Conservation (phyloP, 1,140 invertebrate species). For the Delia radicum region DNA sequence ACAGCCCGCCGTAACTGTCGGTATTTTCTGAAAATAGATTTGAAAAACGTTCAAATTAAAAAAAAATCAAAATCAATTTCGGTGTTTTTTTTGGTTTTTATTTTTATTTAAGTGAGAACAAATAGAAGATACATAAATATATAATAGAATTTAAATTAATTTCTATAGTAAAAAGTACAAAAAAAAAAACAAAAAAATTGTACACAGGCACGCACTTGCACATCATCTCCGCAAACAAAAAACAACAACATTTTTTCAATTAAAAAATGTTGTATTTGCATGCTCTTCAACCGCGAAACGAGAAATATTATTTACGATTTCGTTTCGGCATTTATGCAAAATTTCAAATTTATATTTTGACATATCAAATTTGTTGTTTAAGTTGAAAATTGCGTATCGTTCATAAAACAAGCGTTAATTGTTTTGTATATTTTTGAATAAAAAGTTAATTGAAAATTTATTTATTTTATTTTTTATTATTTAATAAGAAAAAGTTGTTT, state of each 20-base stretch:
- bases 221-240: neutral
- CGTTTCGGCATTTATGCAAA: neutral
- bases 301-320: neutral
- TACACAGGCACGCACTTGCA: neutral
- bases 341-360: too few species aligned
- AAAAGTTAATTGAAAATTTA: too few species aligned
- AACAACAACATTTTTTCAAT: neutral
- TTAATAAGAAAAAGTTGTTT: too few species aligned
- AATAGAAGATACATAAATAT: neutral
- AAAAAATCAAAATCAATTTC: constrained; percentile 11
- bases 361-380: too few species aligned
- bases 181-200: neutral
- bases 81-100: constrained; percentile 22
- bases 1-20: constrained; percentile 52
- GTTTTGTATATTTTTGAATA: too few species aligned
- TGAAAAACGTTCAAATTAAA: constrained; percentile 24
- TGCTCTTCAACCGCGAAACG: neutral
- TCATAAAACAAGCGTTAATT: too few species aligned
- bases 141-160: neutral
- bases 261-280: neutral
- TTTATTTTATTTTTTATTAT: too few species aligned
- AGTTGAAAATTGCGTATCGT: too few species aligned
- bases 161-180: neutral
- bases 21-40: constrained; percentile 53
- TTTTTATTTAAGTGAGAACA: constrained; percentile 7